Conservation (phyloP, 2,797 vertebrate genomes). For the Eidolon dupreanum region DNA sequence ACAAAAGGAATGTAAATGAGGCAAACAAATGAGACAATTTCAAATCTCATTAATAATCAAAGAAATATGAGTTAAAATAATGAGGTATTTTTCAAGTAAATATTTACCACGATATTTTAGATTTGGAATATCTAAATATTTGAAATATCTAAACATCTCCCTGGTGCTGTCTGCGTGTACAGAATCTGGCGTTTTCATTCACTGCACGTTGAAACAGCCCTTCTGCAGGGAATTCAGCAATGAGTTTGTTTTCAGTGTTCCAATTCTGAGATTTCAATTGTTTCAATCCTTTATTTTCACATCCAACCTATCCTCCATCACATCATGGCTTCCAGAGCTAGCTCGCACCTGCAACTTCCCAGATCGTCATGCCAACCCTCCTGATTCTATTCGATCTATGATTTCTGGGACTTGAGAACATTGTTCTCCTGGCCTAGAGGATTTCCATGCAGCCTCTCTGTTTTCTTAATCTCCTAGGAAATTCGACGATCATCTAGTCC, state of each 20-base stretch:
- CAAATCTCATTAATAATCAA: slow-evolving; percentile 53
- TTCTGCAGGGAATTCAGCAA: not conserved
- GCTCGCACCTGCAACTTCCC: not conserved
- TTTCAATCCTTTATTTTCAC: not conserved
- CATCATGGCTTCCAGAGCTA: not conserved
- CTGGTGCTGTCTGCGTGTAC: not conserved
- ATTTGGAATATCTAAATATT: not conserved
- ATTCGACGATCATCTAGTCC: not conserved
- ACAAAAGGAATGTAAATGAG: slow-evolving; percentile 51
- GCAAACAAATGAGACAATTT: slow-evolving; percentile 17
- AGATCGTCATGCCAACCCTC: not conserved
- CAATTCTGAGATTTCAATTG: not conserved
- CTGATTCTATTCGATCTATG: not conserved
- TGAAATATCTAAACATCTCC: not conserved
- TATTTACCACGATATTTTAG: not conserved
- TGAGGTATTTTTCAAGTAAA: slow-evolving; percentile 31
- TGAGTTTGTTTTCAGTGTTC: not conserved
- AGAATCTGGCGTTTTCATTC: not conserved
- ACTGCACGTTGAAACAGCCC: not conserved
- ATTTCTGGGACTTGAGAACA: not conserved
- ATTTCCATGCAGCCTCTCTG: not conserved
- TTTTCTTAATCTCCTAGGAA: not conserved
- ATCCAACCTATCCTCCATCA: not conserved
- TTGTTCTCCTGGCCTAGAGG: not conserved
- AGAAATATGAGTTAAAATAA: slow-evolving; percentile 54